Evolutionary conservation across 2,113 vertebrate species (phyloP).

Genomic region (Mobula birostris): DNA sequence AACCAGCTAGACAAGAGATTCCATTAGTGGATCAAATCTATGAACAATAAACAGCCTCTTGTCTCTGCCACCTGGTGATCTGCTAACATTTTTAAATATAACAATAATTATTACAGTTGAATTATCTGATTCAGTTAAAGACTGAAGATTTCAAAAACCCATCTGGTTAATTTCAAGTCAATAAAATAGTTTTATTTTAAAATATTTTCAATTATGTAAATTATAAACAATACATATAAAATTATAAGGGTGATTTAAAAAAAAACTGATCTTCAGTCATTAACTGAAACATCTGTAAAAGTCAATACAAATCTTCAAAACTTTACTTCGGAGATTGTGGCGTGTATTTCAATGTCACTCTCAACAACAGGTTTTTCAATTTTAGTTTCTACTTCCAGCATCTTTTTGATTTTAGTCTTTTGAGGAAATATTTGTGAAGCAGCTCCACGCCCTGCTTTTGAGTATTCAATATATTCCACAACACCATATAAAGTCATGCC

Average conservation of each 20-base stretch:
- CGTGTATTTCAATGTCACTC: neutral
- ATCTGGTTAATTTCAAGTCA: neutral
- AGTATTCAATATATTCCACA: slow-evolving; percentile 65
- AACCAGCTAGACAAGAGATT: neutral
- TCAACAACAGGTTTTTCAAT: neutral
- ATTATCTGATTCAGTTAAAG: neutral
- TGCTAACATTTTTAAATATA: neutral
- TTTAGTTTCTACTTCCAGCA: neutral
- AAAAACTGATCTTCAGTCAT: neutral
- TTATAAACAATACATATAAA: neutral
- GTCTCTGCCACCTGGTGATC: neutral
- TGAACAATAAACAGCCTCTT: neutral
- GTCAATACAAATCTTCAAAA: neutral
- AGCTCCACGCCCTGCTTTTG: neutral
- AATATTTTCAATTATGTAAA: neutral
- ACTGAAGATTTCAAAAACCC: neutral
- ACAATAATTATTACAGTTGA: neutral
- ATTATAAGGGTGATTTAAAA: neutral
- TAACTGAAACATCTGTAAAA: neutral
- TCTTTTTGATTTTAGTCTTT: neutral
- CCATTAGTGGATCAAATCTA: neutral
- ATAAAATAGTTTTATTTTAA: neutral
- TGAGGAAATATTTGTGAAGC: neutral
- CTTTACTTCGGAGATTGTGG: too few relatives aligned
- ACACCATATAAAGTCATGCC: slow-evolving; percentile 57